These are phyloP conservation scores for Ardeotis arabs DNA, from an alignment of 2,113 vertebrate species.

Conservation along the genomic window DNA sequence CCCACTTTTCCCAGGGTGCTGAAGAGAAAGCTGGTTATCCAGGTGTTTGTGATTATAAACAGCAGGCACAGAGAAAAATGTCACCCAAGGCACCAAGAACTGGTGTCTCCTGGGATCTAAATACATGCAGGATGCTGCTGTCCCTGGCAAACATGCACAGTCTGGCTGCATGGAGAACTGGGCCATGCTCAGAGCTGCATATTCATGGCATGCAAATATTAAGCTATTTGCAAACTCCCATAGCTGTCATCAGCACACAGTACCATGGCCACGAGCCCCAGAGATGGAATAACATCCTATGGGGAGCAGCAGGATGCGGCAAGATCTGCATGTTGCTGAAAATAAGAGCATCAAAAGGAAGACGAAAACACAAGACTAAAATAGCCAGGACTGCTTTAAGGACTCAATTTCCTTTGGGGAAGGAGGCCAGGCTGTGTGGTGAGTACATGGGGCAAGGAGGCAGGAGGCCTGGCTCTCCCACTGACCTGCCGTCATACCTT, in stretches of 20 bases:
- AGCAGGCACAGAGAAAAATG: neutral
- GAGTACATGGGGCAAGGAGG: neutral
- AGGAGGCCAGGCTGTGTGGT: neutral
- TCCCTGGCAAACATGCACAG: neutral
- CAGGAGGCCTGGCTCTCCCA: slow-evolving; percentile 8
- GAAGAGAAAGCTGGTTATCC: neutral
- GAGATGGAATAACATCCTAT: slow-evolving; percentile 13
- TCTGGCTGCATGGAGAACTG: slow-evolving; percentile 38
- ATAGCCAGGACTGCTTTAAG: slow-evolving; percentile 4
- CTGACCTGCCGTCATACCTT: slow-evolving; percentile 10
- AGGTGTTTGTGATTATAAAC: neutral
- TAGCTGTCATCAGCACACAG: slow-evolving; percentile 27
- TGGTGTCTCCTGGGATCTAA: neutral
- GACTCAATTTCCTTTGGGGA: neutral
- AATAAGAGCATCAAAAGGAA: slow-evolving; percentile 19
- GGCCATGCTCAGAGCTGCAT: slow-evolving; percentile 50
- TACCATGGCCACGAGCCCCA: neutral
- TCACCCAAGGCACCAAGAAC: neutral
- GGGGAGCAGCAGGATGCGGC: slow-evolving; percentile 18
- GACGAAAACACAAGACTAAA: slow-evolving; percentile 8
- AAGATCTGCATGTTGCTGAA: neutral
- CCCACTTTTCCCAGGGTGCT: neutral
- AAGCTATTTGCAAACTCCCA: slow-evolving; percentile 37
- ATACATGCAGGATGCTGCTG: neutral
- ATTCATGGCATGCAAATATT: slow-evolving; percentile 61